phyloP scores from a whole-genome alignment of 1,140 invertebrate genomes.

The Brachionus rubens region DNA sequence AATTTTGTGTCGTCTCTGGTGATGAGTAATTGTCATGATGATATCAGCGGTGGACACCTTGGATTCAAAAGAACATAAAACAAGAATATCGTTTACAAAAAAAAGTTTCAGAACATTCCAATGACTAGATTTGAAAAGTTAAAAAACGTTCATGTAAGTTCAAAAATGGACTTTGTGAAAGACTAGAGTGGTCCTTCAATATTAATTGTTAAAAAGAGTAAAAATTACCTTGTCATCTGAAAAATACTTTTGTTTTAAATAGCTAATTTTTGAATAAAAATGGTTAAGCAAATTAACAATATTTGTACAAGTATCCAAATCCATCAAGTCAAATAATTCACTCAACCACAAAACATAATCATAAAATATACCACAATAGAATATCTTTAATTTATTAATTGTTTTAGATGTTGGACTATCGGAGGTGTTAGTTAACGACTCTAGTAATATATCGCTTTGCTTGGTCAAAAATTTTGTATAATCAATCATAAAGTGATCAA shows the following conservation, averaged over 20 bases:
- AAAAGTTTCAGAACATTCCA: no score
- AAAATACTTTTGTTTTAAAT: no score
- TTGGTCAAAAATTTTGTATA: background rate
- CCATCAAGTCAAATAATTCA: background rate
- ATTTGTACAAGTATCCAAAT: background rate
- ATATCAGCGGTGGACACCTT: no score
- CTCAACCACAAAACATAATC: background rate
- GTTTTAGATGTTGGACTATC: background rate
- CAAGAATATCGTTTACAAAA: no score
- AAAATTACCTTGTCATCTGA: no score
- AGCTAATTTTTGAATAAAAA: no score
- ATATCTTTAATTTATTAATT: background rate
- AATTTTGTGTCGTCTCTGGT: no score
- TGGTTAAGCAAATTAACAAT: background rate
- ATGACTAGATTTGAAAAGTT: no score
- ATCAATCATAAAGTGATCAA: slow-evolving; percentile 22
- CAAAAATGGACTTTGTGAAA: background rate
- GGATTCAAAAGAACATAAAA: no score
- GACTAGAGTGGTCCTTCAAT: no score
- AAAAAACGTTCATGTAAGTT: background rate
- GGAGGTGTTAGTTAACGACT: background rate
- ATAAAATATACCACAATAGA: background rate
- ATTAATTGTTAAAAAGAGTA: no score
- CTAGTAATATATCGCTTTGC: background rate
- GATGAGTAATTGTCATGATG: no score